Conservation (phyloP, 1,140 invertebrate genomes). For the Hesperophylax magnus region DNA sequence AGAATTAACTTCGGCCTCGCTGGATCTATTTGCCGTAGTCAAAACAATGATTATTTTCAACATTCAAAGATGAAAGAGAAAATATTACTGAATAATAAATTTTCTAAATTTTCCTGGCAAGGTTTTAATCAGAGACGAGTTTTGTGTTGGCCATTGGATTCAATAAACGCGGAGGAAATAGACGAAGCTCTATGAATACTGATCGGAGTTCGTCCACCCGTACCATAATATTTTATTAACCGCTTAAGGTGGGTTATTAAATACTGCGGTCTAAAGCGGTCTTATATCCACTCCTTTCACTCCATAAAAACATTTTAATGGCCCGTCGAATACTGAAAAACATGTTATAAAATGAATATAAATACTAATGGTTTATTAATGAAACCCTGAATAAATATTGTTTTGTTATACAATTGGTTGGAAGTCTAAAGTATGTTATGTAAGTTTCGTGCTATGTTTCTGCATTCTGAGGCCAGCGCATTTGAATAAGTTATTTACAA, state of each 20-base stretch:
- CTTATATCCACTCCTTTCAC: slow-evolving; percentile 7
- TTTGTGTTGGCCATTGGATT: not conserved
- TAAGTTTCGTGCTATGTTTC: no score
- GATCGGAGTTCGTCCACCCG: slow-evolving; percentile 13
- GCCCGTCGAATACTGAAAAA: not conserved
- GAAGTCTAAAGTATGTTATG: not conserved
- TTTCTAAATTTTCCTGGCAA: no score
- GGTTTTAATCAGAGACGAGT: no score
- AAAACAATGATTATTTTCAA: no score
- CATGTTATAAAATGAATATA: not conserved
- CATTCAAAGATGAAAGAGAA: not conserved
- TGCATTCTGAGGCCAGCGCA: no score
- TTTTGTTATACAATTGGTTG: not conserved
- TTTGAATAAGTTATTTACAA: no score
- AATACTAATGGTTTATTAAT: no score
- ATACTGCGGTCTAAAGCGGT: slow-evolving; percentile 4
- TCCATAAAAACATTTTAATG: not conserved
- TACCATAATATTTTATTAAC: slow-evolving; percentile 19
- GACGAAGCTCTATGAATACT: slow-evolving; percentile 10
- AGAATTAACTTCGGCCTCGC: no score
- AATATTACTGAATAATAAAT: no score
- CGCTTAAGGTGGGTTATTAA: slow-evolving; percentile 23
- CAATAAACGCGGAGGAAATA: slow-evolving; percentile 10
- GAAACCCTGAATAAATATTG: no score
- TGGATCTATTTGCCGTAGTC: no score